These are phyloP conservation scores for Anthoscopus minutus DNA, from an alignment of 2,113 vertebrate genomes.

Conservation along the genomic window DNA sequence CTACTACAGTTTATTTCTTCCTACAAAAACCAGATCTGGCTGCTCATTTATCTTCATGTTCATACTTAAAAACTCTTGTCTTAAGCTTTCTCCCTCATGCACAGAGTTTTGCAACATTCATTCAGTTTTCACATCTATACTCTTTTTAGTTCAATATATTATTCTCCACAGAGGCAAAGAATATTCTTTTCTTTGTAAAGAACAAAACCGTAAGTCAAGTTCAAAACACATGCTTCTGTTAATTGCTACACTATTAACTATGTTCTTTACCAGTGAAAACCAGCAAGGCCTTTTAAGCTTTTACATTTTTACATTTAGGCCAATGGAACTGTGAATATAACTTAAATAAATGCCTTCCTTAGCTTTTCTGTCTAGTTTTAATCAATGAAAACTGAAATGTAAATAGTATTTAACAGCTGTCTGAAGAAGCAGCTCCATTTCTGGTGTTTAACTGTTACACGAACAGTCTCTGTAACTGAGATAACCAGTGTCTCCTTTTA, in stretches of 20 bases:
- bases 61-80: neutral
- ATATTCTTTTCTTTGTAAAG: neutral
- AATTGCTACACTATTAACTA: neutral
- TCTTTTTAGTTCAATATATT: neutral
- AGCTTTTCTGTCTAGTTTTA: neutral
- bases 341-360: neutral
- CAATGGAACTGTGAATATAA: neutral
- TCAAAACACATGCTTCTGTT: neutral
- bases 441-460: neutral
- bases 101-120: neutral
- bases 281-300: neutral
- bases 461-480: neutral
- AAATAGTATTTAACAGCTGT: neutral
- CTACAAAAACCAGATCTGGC: neutral
- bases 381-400: neutral
- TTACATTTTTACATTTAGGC: neutral
- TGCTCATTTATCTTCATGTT: neutral
- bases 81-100: neutral
- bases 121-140: neutral
- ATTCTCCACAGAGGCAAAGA: neutral
- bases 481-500: neutral
- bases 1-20: neutral
- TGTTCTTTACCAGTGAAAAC: neutral
- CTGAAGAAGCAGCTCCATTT: neutral
- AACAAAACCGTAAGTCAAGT: neutral